Evolutionary conservation across 1,140 invertebrate genomes (phyloP), one percentile per base, ranked within the genome.

Genomic region (Dendroctonus valens): DNA sequence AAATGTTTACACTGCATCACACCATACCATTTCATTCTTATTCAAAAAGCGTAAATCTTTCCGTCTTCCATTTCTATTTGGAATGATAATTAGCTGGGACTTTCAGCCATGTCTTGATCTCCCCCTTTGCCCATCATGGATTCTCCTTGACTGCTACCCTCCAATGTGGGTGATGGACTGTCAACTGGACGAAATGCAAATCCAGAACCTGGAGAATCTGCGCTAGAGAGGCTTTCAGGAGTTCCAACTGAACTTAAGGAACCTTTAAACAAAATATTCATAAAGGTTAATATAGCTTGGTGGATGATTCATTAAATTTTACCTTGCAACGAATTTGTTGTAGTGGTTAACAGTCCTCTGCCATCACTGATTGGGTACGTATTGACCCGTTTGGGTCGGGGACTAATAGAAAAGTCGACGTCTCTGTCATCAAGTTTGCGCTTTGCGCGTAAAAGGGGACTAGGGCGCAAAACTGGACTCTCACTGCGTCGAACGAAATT

Each of bases 381-480:
- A 58, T 77, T 73, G 38, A 80, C 80, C 69, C 84, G 76, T 77
- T 87, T 87, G 7, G 82, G 77, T 53, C 83, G 80, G 42, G 84
- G 84, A 68, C 83, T 82, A 53, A 80, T 70, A 50, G 80, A 73
- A 52, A 76, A 78, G 69, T 76, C 74, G 3, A 70, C 80, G 76
- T 73, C 78, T 64, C 73, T 81, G 58, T 90, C 89, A 57, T 89
- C 91, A 72, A 90, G 89, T 79, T 93, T 91, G 64, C 92, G 81
- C 79, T 94, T 94, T 15, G 91, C 84, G 81, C 6, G 87, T 82
- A 86, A 87, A 68, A 91, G 79, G 41, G 85, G 84, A 44, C 88
- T 89, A 7, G 89, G 88, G 26, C 91, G 82, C 78, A 94, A 86
- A 70, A 93, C 93, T 7, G 92, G 92, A 71, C 91, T 93, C 65